Conservation (phyloP, 2,888 invertebrate species). For the Lamellibrachia satsuma region DNA sequence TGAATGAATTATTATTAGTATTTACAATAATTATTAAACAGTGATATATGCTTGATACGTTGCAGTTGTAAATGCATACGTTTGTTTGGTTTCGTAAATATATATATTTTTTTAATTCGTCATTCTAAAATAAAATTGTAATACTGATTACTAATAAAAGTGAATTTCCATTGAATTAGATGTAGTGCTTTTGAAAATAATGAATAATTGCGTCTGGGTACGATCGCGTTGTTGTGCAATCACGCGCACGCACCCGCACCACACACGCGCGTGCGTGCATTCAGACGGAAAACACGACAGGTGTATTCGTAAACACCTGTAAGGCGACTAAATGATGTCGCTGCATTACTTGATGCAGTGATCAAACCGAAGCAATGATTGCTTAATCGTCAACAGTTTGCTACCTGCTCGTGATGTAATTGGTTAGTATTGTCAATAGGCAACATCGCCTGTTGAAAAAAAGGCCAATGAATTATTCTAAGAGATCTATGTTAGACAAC, state of each 20-base stretch:
- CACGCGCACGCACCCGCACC: background rate
- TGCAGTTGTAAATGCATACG: too few species aligned
- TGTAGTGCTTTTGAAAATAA: too few species aligned
- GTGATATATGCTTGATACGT: too few species aligned
- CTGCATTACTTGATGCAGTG: background rate
- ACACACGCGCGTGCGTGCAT: background rate
- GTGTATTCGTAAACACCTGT: background rate
- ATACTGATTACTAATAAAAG: too few species aligned
- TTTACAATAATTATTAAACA: too few species aligned
- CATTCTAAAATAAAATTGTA: too few species aligned
- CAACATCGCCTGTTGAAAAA: conserved; percentile 3
- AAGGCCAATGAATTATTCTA: background rate
- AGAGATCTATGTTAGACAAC: background rate
- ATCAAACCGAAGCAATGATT: background rate
- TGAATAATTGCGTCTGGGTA: background rate
- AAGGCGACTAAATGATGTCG: background rate
- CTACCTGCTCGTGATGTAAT: background rate
- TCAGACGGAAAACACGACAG: background rate
- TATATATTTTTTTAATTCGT: too few species aligned
- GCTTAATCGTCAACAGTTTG: background rate
- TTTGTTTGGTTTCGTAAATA: too few species aligned
- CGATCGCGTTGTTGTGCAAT: background rate
- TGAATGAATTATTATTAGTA: too few species aligned
- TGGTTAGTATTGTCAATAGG: background rate
- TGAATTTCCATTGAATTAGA: too few species aligned